Conservation (phyloP, 2,888 invertebrate species). For the Caenorhabditis angaria region DNA sequence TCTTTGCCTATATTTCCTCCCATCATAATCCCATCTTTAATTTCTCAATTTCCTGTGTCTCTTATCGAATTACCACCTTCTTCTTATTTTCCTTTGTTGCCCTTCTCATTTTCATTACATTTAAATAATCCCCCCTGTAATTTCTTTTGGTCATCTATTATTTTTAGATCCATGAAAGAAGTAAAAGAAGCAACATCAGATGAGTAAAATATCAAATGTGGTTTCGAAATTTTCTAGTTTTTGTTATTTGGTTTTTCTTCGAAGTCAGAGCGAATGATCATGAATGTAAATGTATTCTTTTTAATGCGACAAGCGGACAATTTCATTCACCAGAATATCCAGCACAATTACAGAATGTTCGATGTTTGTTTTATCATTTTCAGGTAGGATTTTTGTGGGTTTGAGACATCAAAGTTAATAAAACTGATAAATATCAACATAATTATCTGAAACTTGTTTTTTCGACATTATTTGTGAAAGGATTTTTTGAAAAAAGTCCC, state of each 20-base stretch:
- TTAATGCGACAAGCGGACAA: constrained; percentile 46
- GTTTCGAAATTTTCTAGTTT: constrained; percentile 8
- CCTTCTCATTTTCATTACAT: neutral
- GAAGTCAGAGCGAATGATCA: neutral
- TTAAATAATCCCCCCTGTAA: neutral
- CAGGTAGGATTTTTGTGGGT: constrained; percentile 21
- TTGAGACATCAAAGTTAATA: neutral
- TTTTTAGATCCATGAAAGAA: neutral
- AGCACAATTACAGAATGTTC: constrained; percentile 27
- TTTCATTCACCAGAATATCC: constrained; percentile 57
- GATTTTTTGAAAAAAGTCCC: too few species aligned
- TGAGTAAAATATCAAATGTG: neutral
- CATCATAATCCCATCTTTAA: neutral
- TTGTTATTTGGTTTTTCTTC: constrained; percentile 9
- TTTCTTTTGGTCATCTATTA: neutral
- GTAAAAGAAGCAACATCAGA: neutral
- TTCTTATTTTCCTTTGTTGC: constrained; percentile 8
- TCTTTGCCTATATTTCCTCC: constrained; percentile 10
- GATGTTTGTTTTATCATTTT: constrained; percentile 54
- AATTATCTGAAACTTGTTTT: too few species aligned
- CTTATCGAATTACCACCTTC: constrained; percentile 11
- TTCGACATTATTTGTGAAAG: too few species aligned
- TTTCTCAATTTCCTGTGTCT: neutral
- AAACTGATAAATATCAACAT: too few species aligned
- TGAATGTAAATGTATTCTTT: constrained; percentile 49